These are phyloP conservation scores for Brenthis hecate DNA, from an alignment of 2,888 invertebrate genomes.

Conservation along the genomic window DNA sequence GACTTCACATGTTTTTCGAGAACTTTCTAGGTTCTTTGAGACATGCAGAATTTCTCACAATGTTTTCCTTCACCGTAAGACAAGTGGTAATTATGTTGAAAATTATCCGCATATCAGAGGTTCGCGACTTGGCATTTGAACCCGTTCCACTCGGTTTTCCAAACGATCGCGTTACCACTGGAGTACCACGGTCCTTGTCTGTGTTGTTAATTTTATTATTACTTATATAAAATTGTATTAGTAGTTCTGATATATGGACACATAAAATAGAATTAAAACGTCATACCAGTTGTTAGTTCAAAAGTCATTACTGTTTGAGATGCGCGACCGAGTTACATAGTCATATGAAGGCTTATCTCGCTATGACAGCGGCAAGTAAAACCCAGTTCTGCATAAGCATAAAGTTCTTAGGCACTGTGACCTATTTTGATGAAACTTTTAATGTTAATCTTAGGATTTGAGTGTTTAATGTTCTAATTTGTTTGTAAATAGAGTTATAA, in stretches of 20 bases:
- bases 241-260: background rate
- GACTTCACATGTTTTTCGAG: too few relatives aligned
- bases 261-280: constrained; percentile 16
- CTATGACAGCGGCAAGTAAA: constrained; percentile 24
- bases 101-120: too few relatives aligned
- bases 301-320: constrained; percentile 25
- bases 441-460: constrained; percentile 1
- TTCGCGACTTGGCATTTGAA: too few relatives aligned
- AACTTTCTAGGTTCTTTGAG: too few relatives aligned
- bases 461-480: constrained; percentile 9
- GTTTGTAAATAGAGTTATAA: background rate
- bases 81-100: too few relatives aligned
- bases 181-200: too few relatives aligned
- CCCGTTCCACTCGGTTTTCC: too few relatives aligned
- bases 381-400: constrained; percentile 26
- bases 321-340: constrained; percentile 19
- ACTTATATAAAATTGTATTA: background rate
- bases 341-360: constrained; percentile 28
- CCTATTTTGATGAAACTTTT: constrained; percentile 23
- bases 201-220: too few relatives aligned
- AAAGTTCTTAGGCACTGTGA: constrained; percentile 20
- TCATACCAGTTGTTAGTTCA: constrained; percentile 10
- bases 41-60: too few relatives aligned
- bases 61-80: too few relatives aligned
- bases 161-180: too few relatives aligned